Evolutionary conservation across 2,113 vertebrate genomes (phyloP), one percentile per base, ranked within the genome.

Genomic region (Triplophysa siluroides): DNA sequence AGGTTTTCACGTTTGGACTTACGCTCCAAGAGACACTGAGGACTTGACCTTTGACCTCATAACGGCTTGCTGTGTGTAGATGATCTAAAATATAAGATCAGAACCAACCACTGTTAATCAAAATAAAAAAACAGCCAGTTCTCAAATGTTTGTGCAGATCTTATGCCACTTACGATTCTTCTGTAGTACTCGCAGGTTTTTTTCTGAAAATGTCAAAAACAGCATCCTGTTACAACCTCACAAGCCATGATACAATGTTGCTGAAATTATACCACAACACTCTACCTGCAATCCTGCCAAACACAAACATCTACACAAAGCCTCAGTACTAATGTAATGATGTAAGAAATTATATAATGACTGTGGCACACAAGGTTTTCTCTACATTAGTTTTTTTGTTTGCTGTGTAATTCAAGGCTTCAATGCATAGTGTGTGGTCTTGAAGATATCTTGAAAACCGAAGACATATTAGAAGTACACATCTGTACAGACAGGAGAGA

Each of bases 41-140:
- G 97, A 98, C 86, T 99, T 99, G 85, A 98, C 96, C 45, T 93
- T 96, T 83, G 97, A 93, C 88, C 95, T 96, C 95, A 95, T 89
- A 52, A 98, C 88, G 66, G 95, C 92, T 87, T 97, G 97, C 74
- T 97, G 95, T 63, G 93, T 93, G 89, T 95, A 98, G 56, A 98
- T 95, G 88, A 96, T 97, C 98, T 99, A 75, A 13, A 83, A 76
- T 7, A 79, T 24, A 60, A 83, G 7, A 29, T 66, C 43, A 0
- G 72, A 63, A 68, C 4, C 21, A 47, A 24, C 19, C 19, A 21
- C 54, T 9, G 18, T 24, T 23, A 45, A 38, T 13, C 18, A 19
- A 47, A 41, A 14, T 3, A 26, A 33, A 78, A 23, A 23, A 60
- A 64, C 18, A 67, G 43, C 16, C 23, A 12, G 8, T 64, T 38